Base-by-base conservation (phyloP, 2,797 vertebrate genomes). In the Galago senegalensis region DNA sequence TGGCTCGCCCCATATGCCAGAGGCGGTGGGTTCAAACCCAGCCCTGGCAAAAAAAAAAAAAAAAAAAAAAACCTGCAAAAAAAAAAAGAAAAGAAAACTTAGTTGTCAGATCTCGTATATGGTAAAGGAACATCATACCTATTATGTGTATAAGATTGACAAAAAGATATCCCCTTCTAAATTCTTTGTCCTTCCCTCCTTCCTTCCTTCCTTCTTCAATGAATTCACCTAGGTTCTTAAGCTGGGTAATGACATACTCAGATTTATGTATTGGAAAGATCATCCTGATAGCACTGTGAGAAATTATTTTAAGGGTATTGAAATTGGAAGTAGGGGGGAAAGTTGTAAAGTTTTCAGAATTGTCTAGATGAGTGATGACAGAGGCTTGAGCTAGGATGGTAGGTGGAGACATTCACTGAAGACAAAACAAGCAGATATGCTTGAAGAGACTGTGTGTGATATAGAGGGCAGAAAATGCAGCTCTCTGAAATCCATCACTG, bases 171-270 rank as follows among this genome's bases (percentile, higher is more conserved):
- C 69, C 92, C 69, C n/a, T 56, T 53, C 7, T 86, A 70, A 43
- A 25, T 80, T 20, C 49, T 77, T 21, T 49, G 31, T 18, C 49
- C 4, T 53, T 14, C 49, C 49, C 16, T 14, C 14, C 49, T 76
- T 53, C 40, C 37, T 43, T 77, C 21, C 85, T 94, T 67, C 31
- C 14, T 8, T 67, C 31, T 67, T 67, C 63, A n/a, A 67, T 67
- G 14, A n/a, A 67, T 67, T n/a, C 37, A 63, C 43, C 10, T 92
- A 63, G 29, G 34, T 75, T 81, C 94, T 97, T 43, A 88, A 69
- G 72, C 67, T 80, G 31, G 53, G 20, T 81, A 56, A 69, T 75
- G 40, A 81, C 46, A 37, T 8, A 40, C 34, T 21, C 92, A 67
- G 34, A 56, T 25, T 87, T 93, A 73, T 14, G 3, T 81, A 34